phyloP scores from a whole-genome alignment of 2,888 invertebrate genomes.

The Aphodius granarius region DNA sequence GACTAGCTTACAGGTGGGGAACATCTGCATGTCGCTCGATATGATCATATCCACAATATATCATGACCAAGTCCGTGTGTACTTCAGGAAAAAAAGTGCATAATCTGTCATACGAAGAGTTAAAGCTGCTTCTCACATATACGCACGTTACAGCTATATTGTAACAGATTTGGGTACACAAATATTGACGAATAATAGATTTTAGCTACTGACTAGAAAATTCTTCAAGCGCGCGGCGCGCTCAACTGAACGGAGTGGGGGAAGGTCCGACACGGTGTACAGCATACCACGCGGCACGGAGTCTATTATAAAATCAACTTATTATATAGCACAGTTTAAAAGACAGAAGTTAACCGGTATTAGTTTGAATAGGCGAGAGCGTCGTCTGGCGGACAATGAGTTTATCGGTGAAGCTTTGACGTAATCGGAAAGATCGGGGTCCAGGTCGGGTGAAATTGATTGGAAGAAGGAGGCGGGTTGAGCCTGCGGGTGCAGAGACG shows the following conservation, averaged over 20 bases:
- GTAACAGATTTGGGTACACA: too few relatives aligned
- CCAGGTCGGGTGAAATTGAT: neutral
- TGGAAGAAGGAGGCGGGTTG: neutral
- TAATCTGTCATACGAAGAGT: neutral
- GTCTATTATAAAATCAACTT: too few relatives aligned
- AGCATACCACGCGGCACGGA: too few relatives aligned
- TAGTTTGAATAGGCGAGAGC: neutral
- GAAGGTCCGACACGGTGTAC: too few relatives aligned
- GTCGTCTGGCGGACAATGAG: neutral
- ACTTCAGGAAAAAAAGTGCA: neutral
- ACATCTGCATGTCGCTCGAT: conserved; percentile 4
- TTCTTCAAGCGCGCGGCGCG: too few relatives aligned
- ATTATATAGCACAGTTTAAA: neutral
- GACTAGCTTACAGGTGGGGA: conserved; percentile 14
- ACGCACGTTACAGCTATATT: neutral
- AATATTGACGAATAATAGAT: too few relatives aligned
- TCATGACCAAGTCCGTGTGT: neutral
- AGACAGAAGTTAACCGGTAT: neutral
- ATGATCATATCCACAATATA: conserved; percentile 4
- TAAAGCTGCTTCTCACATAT: neutral
- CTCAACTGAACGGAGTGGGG: too few relatives aligned
- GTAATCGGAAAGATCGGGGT: neutral
- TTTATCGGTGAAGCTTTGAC: neutral
- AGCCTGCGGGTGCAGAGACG: neutral
- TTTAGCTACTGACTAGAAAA: too few relatives aligned